Percentiles rank a stretch among this genome's conserved stretches.
These are phyloP conservation scores for Nasonovia ribisnigri DNA, from an alignment of 2,888 invertebrate species.

Conservation along the genomic window DNA sequence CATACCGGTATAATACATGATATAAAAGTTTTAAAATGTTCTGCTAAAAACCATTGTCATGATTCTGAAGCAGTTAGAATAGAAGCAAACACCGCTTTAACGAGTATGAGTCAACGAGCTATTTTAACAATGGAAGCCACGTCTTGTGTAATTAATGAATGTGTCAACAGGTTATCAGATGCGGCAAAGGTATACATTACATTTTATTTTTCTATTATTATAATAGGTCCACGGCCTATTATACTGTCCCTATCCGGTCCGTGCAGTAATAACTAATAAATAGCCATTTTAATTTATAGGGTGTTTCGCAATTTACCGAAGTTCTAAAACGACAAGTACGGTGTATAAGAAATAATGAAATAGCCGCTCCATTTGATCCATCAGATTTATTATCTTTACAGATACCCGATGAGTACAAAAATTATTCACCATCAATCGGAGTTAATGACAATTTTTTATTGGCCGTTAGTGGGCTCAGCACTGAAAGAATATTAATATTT, in stretches of 20 bases:
- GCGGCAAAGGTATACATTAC: neutral
- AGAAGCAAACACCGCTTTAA: neutral
- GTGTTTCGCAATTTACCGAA: too few relatives aligned
- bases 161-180: neutral
- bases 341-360: too few relatives aligned
- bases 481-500: neutral
- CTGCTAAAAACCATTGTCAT: neutral
- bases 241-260: too few relatives aligned
- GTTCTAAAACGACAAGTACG: too few relatives aligned
- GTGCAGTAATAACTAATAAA: too few relatives aligned
- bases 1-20: neutral
- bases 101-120: neutral
- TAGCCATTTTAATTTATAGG: too few relatives aligned
- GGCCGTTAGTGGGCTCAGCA: neutral
- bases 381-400: too few relatives aligned
- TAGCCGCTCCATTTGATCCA: neutral
- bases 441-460: neutral
- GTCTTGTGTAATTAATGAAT: neutral
- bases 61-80: neutral
- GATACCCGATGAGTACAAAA: neutral
- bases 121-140: neutral
- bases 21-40: neutral
- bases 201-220: too few relatives aligned
- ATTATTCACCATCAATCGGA: neutral
- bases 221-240: too few relatives aligned